Percentiles rank a stretch among this genome's conserved stretches.
phyloP scores from a whole-genome alignment of 2,888 invertebrate genomes.

The Lasioglossum figueresi region DNA sequence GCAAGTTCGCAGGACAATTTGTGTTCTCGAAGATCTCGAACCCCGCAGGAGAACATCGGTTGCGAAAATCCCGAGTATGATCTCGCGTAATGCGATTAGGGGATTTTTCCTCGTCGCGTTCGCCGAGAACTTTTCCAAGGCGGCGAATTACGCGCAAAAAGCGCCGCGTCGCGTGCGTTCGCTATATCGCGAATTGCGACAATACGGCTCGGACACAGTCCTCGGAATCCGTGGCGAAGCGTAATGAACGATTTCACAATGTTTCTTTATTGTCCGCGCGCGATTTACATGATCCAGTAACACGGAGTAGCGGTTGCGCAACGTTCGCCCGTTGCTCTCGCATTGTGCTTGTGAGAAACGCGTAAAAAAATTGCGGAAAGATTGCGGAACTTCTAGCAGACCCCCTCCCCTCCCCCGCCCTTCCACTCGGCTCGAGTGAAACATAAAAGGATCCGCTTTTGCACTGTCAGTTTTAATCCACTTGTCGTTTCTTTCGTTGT shows the following conservation, averaged over 20 bases:
- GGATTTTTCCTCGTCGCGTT: not conserved
- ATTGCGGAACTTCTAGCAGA: constrained; percentile 39
- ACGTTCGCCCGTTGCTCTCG: constrained; percentile 28
- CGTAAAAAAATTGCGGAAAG: constrained; percentile 23
- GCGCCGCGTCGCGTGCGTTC: not conserved
- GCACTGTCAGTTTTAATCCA: not conserved
- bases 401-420: not conserved
- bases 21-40: not conserved
- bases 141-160: constrained; percentile 18
- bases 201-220: constrained; percentile 13
- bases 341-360: constrained; percentile 44
- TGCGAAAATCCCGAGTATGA: not conserved
- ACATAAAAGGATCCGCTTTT: not conserved
- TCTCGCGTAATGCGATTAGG: not conserved
- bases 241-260: constrained; percentile 46
- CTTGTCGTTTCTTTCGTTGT: constrained; percentile 3
- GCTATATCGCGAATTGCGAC: constrained; percentile 20
- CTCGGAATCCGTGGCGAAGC: constrained; percentile 29
- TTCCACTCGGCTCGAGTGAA: not conserved
- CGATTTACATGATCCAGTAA: constrained; percentile 54
- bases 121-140: not conserved
- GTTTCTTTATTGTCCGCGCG: constrained; percentile 33
- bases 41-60: not conserved
- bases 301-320: constrained; percentile 45
- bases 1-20: not conserved